phyloP scores from a whole-genome alignment of 2,888 invertebrate genomes.

The Cerceris rybyensis region DNA sequence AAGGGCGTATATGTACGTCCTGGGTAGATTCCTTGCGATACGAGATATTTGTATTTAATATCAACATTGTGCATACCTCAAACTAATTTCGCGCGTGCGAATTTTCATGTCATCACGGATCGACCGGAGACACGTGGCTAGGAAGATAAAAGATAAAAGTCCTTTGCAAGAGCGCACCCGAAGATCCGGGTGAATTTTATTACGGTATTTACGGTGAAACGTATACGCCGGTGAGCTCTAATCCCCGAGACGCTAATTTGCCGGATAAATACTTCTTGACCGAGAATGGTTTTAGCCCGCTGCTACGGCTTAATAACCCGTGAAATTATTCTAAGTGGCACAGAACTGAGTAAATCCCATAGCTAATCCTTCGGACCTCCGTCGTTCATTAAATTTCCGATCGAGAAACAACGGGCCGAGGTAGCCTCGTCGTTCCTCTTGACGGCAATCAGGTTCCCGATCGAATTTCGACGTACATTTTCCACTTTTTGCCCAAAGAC shows the following conservation, averaged over 20 bases:
- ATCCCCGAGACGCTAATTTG: conserved; percentile 50
- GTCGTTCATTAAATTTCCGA: conserved; percentile 38
- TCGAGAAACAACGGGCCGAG: background rate
- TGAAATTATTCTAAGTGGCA: conserved; percentile 71
- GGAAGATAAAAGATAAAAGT: background rate
- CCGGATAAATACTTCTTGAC: conserved; percentile 49
- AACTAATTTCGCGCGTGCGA: no score
- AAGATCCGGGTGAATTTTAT: background rate
- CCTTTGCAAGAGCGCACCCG: background rate
- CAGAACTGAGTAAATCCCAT: conserved; percentile 45
- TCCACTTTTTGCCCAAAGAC: no score
- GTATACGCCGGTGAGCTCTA: conserved; percentile 2
- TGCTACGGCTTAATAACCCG: conserved; percentile 69
- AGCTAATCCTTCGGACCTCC: conserved; percentile 58
- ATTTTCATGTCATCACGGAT: background rate
- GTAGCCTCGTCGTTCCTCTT: background rate
- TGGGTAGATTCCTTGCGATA: no score
- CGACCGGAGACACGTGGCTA: conserved; percentile 38
- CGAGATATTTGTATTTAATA: no score
- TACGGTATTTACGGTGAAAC: conserved; percentile 22
- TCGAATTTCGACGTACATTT: background rate
- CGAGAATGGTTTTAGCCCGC: conserved; percentile 33
- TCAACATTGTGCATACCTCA: no score
- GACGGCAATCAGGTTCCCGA: background rate
- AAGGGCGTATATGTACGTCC: no score